Evolutionary conservation across 2,797 vertebrate species (phyloP).

Genomic region (Microtus obscurus): DNA sequence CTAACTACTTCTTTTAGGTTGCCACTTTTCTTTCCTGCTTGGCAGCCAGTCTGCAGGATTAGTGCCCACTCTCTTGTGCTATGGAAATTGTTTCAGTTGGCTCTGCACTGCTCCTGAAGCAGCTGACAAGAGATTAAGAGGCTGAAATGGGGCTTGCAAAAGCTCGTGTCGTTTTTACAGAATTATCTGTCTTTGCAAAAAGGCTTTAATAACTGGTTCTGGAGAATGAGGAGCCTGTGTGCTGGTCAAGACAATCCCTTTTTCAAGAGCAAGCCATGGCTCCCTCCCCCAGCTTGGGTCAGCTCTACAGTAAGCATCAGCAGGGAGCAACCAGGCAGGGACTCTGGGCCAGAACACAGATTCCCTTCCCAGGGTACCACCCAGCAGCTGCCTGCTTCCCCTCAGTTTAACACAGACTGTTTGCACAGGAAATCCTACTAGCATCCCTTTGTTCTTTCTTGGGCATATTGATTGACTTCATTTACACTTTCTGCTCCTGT

Average conservation of each 20-base stretch:
- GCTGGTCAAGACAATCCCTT: not conserved
- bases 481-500: not conserved
- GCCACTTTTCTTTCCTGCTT: constrained; percentile 78
- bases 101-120: constrained; percentile 80
- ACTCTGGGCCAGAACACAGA: constrained; percentile 27
- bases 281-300: not conserved
- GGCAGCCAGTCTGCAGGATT: constrained; percentile 78
- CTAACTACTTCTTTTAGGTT: constrained; percentile 74
- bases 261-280: constrained; percentile 9
- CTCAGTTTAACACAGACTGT: not conserved
- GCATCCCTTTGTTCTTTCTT: constrained; percentile 28
- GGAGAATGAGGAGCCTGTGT: not conserved
- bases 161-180: constrained; percentile 46
- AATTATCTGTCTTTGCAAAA: constrained; percentile 72
- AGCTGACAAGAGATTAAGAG: constrained; percentile 84
- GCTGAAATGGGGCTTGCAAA: constrained; percentile 82
- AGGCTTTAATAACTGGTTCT: constrained; percentile 52
- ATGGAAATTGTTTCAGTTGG: constrained; percentile 70
- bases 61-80: constrained; percentile 74
- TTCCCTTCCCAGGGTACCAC: not conserved
- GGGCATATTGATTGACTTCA: constrained; percentile 51
- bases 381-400: not conserved
- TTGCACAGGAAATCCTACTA: not conserved
- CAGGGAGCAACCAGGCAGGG: not conserved
- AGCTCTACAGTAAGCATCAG: not conserved